Base-by-base conservation (phyloP, 1,140 invertebrate species). In the Alviniconcha marisindica region DNA sequence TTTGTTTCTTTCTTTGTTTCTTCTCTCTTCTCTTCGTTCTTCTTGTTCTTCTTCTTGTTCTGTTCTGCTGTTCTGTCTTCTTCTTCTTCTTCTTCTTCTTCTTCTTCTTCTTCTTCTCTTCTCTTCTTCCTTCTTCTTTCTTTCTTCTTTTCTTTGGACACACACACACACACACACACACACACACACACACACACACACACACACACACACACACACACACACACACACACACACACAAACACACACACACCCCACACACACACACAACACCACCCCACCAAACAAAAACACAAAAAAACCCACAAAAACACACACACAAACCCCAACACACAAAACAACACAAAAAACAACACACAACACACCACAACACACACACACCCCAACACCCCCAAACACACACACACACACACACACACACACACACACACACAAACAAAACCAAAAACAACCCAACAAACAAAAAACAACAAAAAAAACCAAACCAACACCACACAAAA, bases 101-200 rank as follows among this genome's bases (percentile, higher is more conserved):
- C 10, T 10, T 21, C 21, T 38, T 10, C n/a, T 36, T 10, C 36
- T 74, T n/a, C 7, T 74, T 44, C 28, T 74, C 10, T 74, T 38
- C n/a, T 33, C n/a, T 74, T 12, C n/a, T 12, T 33, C n/a, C 10
- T n/a, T 21, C 71, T 33, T n/a, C 33, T 0, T 74, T 10, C 10
- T 24, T 44, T 36, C 33, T 44, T 73, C n/a, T 44, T 36, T 73
- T 36, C 15, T 24, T 28, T 28, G 56, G 7, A 60, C 56, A 60
- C 56, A 60, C 56, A 60, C 56, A 60, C 56, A 60, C 56, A 60
- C 56, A 60, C 56, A 60, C 56, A 60, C n/a, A 60, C 56, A 60
- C 56, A 60, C 56, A 60, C 56, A 60, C 56, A 28, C 56, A 60
- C 56, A 28, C 56, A 28, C 56, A 60, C 56, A 28, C 56, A 60